Evolutionary conservation across 2,113 vertebrate species (phyloP).

Genomic region (Agapornis roseicollis): DNA sequence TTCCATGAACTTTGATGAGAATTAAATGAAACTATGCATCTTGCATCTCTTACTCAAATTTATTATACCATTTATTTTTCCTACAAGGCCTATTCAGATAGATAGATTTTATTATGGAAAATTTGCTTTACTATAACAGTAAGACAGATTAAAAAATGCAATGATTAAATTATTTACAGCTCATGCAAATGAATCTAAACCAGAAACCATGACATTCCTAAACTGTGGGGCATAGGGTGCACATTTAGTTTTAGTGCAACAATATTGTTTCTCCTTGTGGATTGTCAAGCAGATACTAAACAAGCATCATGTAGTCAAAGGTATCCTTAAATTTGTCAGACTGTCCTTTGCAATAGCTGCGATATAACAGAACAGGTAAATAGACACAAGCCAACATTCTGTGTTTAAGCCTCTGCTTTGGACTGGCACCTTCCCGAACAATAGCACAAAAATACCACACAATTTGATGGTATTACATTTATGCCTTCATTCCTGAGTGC

Average conservation of each 20-base stretch:
- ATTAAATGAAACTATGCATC: constrained; percentile 31
- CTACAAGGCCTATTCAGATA: not conserved
- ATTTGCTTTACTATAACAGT: not conserved
- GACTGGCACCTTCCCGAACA: not conserved
- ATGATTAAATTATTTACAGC: constrained; percentile 2
- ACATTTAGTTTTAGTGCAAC: not conserved
- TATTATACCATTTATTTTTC: constrained; percentile 14
- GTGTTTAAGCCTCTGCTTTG: not conserved
- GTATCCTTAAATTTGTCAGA: not conserved
- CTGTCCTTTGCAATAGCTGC: not conserved
- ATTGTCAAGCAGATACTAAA: not conserved
- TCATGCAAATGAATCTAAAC: not conserved
- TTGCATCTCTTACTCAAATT: not conserved
- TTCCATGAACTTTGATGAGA: constrained; percentile 15
- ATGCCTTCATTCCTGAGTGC: not conserved
- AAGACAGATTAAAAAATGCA: not conserved
- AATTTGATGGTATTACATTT: not conserved
- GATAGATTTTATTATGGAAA: not conserved
- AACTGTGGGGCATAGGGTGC: not conserved
- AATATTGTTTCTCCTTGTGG: not conserved
- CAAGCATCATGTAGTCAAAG: not conserved
- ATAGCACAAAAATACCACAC: not conserved
- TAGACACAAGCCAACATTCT: not conserved
- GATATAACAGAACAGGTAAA: not conserved
- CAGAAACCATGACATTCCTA: not conserved